Percentiles rank a stretch among this genome's conserved stretches.
These are phyloP conservation scores for Drosophila infuscata DNA, from an alignment of 2,888 invertebrate species.

Conservation along the genomic window DNA sequence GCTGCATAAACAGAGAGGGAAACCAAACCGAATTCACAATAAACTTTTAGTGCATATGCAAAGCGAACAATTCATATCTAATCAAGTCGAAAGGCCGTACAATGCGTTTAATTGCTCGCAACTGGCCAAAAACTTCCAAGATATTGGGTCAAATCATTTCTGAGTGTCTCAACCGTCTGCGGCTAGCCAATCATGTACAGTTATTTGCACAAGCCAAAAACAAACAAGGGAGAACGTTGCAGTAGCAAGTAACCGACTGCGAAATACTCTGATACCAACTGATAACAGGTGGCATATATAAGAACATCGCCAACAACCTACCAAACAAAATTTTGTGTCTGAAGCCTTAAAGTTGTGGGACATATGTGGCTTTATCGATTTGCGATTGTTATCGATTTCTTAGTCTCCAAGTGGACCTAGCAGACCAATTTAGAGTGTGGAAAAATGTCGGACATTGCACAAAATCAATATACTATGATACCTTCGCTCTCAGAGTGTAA, in stretches of 20 bases:
- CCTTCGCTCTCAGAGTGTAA: slow-evolving; percentile 7
- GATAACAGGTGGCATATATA: not conserved
- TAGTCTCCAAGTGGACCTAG: too few species aligned
- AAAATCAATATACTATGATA: not conserved
- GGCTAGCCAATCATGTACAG: slow-evolving; percentile 37
- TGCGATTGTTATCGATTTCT: too few species aligned
- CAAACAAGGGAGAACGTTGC: not conserved
- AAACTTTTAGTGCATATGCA: slow-evolving; percentile 36
- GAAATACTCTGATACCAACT: not conserved
- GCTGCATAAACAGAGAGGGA: slow-evolving; percentile 2
- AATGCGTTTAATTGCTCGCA: slow-evolving; percentile 64
- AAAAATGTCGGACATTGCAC: not conserved
- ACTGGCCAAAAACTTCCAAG: slow-evolving; percentile 25
- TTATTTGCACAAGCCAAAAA: slow-evolving; percentile 49
- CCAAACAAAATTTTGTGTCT: not conserved
- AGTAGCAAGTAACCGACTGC: not conserved
- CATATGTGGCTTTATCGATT: not conserved
- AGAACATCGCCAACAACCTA: too few species aligned
- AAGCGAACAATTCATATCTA: slow-evolving; percentile 51
- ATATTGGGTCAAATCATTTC: slow-evolving; percentile 34
- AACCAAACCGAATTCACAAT: slow-evolving; percentile 23
- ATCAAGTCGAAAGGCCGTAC: slow-evolving; percentile 58
- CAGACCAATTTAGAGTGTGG: too few species aligned
- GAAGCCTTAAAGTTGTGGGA: not conserved
- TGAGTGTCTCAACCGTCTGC: slow-evolving; percentile 17